Evolutionary conservation across 1,140 invertebrate genomes (phyloP).

Genomic region (Cylas formicarius): DNA sequence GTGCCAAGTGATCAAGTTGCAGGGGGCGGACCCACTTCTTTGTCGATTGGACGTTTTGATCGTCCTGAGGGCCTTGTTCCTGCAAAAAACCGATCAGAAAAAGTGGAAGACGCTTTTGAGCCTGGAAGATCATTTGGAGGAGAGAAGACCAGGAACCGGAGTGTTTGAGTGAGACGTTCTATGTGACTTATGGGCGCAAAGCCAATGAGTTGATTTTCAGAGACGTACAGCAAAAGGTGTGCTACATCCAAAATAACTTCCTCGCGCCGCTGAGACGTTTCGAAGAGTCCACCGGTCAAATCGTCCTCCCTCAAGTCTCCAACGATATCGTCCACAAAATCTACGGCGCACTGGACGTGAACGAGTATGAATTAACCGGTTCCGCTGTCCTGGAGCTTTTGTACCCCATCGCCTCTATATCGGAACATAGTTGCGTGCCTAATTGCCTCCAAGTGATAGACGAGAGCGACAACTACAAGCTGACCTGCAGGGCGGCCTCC

Average conservation of each 20-base stretch:
- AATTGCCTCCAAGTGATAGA: slow-evolving; percentile 55
- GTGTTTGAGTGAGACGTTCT: slow-evolving; percentile 48
- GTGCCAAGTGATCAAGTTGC: slow-evolving; percentile 45
- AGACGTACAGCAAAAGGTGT: slow-evolving; percentile 51
- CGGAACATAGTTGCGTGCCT: slow-evolving; percentile 57
- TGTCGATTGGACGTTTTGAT: too few species aligned
- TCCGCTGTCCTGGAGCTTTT: slow-evolving; percentile 45
- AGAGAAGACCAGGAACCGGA: slow-evolving; percentile 55
- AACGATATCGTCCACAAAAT: slow-evolving; percentile 56
- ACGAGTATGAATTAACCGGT: slow-evolving; percentile 54
- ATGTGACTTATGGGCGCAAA: slow-evolving; percentile 12
- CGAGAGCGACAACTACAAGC: slow-evolving; percentile 37
- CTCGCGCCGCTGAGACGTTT: slow-evolving; percentile 41
- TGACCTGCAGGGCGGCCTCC: slow-evolving; percentile 47
- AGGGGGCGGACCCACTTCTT: slow-evolving; percentile 10
- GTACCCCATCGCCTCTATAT: slow-evolving; percentile 53
- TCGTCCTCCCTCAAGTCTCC: slow-evolving; percentile 38
- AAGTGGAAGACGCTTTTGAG: slow-evolving; percentile 56
- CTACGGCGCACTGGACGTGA: slow-evolving; percentile 60
- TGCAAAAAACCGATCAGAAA: slow-evolving; percentile 54
- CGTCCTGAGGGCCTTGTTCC: slow-evolving; percentile 56
- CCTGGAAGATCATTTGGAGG: slow-evolving; percentile 62
- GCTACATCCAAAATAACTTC: slow-evolving; percentile 53
- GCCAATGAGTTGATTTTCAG: slow-evolving; percentile 43
- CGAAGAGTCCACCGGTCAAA: slow-evolving; percentile 21